Conservation (phyloP, 2,113 vertebrate species). For the Erythrocercus mccallii region DNA sequence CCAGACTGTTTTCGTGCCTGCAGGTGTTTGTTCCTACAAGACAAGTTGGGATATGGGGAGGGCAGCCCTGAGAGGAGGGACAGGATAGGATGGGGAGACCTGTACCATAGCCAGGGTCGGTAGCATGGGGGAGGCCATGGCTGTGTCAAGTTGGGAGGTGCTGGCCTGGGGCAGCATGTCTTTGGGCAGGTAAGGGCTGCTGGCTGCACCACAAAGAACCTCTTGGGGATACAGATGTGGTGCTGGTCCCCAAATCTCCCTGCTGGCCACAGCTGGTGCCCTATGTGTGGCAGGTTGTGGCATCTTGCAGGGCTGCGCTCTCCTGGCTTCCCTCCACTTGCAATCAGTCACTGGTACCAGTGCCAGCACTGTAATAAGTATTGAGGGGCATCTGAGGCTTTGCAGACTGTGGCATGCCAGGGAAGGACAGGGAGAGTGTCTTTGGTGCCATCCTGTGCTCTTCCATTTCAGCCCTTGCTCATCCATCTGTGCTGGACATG, state of each 20-base stretch:
- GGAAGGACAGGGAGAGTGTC: not conserved
- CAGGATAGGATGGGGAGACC: accelerated
- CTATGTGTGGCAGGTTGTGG: not conserved
- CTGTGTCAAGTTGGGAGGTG: not conserved
- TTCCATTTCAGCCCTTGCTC: not conserved
- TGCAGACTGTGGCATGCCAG: accelerated
- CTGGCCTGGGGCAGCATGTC: accelerated
- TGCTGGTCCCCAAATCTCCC: not conserved
- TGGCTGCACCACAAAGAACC: accelerated
- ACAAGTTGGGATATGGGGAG: not conserved
- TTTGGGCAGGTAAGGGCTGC: not conserved
- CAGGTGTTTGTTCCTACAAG: not conserved
- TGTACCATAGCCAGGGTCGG: not conserved
- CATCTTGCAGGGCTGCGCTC: not conserved
- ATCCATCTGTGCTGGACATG: accelerated
- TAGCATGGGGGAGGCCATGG: accelerated
- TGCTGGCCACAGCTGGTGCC: not conserved
- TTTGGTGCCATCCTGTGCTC: not conserved
- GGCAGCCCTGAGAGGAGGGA: not conserved
- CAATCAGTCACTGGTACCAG: not conserved
- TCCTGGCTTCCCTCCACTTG: not conserved
- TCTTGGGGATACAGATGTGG: not conserved
- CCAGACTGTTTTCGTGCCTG: not conserved
- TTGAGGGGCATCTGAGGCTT: not conserved
- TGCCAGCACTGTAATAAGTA: not conserved